Base-by-base conservation (phyloP, 2,888 invertebrate genomes). In the Doris montereyensis region DNA sequence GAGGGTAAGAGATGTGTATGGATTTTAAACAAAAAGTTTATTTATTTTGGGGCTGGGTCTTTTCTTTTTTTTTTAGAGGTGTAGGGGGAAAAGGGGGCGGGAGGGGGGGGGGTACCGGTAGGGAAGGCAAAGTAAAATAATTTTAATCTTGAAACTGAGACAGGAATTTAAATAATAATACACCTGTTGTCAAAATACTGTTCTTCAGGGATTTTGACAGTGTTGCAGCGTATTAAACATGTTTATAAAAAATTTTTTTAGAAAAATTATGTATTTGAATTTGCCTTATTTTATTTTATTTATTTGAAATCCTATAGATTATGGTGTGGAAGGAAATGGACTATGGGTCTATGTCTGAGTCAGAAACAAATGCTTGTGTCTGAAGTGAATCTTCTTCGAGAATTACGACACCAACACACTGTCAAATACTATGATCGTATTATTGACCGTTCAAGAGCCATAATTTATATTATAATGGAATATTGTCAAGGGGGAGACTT, bases 301-400 rank as follows among this genome's bases (percentile, higher is more conserved):
- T 26, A 17, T 68, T n/a, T 17, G 30, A 62, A 17, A 13, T 65
- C 60, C 75, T 65, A 3, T 62, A 90, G 90, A 83, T 91, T 1
- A 93, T 92, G 85, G 93, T 94, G 1, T 94, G 94, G 94, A 94
- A 94, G 88, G 93, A 93, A 65, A 92, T 94, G 84, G 93, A 93
- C 85, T 94, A 93, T 85, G 93, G 93, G 67, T 91, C 92, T 70
- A 90, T 93, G 89, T 91, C 92, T 76, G 93, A 94, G 81, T 89
- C 91, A 2, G 93, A 93, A 93, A 85, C 92, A 93, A 87, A 90
- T 93, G 88, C 86, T 94, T 17, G 92, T 93, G 52, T 93, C 93
- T 0, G 94, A 94, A 87, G 93, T 94, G 28, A 93, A 93, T 83
- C 89, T 93, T 28, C 88, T 94, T 34, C 91, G 93, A 21, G 92